Evolutionary conservation across 2,113 vertebrate genomes (phyloP).

Genomic region (Lynx canadensis): DNA sequence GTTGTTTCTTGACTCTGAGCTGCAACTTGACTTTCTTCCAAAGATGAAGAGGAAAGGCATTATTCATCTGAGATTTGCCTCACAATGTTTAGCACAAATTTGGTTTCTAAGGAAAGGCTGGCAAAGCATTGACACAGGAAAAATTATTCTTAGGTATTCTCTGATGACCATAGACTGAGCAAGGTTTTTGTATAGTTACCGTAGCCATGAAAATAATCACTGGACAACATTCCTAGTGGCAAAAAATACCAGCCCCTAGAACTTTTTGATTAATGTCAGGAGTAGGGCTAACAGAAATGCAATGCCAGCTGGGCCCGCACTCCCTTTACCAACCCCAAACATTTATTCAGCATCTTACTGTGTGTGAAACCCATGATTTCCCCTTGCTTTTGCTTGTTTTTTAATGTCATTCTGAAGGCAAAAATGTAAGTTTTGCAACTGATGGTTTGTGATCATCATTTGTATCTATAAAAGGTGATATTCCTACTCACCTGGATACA

Average conservation of each 20-base stretch:
- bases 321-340: neutral
- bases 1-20: neutral
- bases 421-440: neutral
- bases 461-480: neutral
- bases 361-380: neutral
- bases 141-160: constrained; percentile 47
- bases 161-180: neutral
- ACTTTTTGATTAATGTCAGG: neutral
- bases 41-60: constrained; percentile 15
- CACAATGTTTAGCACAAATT: constrained; percentile 10
- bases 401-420: neutral
- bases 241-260: neutral
- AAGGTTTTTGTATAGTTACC: constrained; percentile 34
- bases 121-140: neutral
- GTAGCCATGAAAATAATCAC: constrained; percentile 50
- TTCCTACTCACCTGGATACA: neutral
- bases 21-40: constrained; percentile 34
- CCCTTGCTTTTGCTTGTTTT: neutral
- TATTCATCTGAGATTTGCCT: constrained; percentile 42
- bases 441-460: neutral
- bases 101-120: constrained; percentile 64
- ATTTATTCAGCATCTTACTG: neutral
- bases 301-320: neutral
- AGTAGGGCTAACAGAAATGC: neutral
- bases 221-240: neutral